phyloP scores from a whole-genome alignment of 92 coral and sea anemone genomes.

The Meandrina meandrites region DNA sequence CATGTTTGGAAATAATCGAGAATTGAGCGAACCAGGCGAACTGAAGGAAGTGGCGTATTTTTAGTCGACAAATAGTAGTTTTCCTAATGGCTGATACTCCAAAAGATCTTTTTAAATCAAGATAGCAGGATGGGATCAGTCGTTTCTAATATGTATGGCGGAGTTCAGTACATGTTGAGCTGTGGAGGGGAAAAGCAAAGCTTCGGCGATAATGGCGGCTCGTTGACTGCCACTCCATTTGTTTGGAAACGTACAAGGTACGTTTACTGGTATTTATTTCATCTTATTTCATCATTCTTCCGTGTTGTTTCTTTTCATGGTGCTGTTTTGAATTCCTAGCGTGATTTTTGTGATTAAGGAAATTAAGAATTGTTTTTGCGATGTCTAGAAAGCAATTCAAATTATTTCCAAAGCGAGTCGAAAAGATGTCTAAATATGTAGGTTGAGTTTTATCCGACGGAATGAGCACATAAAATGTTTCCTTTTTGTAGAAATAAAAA shows the following conservation, averaged over 20 bases:
- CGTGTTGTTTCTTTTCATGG: background rate
- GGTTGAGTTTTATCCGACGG: too few species aligned
- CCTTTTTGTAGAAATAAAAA: background rate
- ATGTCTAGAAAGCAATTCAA: background rate
- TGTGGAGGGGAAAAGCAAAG: slow-evolving; percentile 61
- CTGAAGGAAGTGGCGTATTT: background rate
- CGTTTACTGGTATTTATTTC: background rate
- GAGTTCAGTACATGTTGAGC: slow-evolving; percentile 76
- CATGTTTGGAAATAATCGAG: background rate
- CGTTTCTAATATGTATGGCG: slow-evolving; percentile 79
- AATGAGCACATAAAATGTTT: background rate
- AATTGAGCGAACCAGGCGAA: background rate
- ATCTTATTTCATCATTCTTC: background rate
- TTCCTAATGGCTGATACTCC: slow-evolving; percentile 25
- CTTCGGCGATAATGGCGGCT: slow-evolving; percentile 7
- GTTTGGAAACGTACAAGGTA: slow-evolving; percentile 82
- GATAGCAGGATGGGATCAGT: slow-evolving; percentile 81
- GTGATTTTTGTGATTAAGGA: background rate
- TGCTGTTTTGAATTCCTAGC: background rate
- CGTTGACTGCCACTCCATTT: slow-evolving; percentile 61
- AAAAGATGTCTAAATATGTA: too few species aligned
- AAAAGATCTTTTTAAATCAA: background rate
- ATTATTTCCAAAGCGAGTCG: background rate
- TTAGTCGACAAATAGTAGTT: background rate
- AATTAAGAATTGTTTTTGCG: background rate